phyloP scores from a whole-genome alignment of 2,113 vertebrate species.

The Lutjanus erythropterus region DNA sequence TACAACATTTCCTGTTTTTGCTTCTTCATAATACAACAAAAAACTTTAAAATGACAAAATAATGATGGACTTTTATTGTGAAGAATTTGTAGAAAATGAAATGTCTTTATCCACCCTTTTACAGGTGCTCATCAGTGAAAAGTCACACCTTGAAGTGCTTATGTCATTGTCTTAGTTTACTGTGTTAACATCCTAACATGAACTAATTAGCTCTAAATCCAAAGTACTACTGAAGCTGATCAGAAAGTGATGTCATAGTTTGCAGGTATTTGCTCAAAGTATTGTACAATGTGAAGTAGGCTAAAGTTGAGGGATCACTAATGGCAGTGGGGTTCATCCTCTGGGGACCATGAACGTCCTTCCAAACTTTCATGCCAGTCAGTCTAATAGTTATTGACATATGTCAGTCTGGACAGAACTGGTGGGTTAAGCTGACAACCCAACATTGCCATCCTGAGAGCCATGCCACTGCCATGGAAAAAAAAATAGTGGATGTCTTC shows the following conservation, averaged over 20 bases:
- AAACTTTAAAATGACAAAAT: no score
- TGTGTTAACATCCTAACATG: neutral
- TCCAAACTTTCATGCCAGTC: neutral
- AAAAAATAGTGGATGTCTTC: neutral
- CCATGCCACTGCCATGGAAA: neutral
- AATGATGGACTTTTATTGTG: no score
- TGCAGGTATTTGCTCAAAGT: neutral
- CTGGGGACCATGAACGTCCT: neutral
- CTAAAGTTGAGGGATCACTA: neutral
- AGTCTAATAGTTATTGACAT: neutral
- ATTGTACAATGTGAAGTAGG: neutral
- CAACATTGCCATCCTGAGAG: neutral
- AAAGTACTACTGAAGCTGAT: neutral
- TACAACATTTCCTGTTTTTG: no score
- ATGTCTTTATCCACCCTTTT: no score
- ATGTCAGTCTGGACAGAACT: neutral
- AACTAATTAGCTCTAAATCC: neutral
- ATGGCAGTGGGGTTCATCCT: neutral
- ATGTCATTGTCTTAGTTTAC: neutral
- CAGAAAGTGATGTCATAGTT: neutral
- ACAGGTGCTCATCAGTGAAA: no score
- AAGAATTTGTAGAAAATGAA: no score
- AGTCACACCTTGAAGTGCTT: no score
- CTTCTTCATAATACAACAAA: no score
- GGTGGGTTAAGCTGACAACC: neutral